Base-by-base conservation (phyloP, 2,113 vertebrate genomes). In the Archilochus colubris region DNA sequence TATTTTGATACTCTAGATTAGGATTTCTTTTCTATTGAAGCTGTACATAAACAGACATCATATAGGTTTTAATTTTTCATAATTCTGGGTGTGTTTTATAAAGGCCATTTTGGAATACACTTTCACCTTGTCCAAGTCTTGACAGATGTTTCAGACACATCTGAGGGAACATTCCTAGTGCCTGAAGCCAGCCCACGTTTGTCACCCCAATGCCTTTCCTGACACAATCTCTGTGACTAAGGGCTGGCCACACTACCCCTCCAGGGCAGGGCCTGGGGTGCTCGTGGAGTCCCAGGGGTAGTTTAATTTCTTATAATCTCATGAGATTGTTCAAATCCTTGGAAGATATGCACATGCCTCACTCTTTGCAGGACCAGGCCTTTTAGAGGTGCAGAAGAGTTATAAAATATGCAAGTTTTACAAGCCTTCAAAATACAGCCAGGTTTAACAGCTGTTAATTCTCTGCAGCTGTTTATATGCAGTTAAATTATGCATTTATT, bases 1-100 rank as follows among this genome's bases (percentile, higher is more conserved):
- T 96, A 97, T 98, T 98, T 98, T 98, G 96, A 95, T 98, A 98
- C 94, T 96, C 86, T 97, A 97, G 95, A 38, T 91, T 97, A 98
- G 96, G 57, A 90, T 96, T 97, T 96, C 82, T 97, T 98, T 98
- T 97, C 90, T 97, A 97, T 82, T 86, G 90, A 96, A 89, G 74
- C 86, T 96, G 91, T 95, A 97, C 86, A 88, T 17, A 80, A 74
- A 72, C 85, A 93, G 91, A 77, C 69, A 88, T 73, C 88, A 50
- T 22, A 43, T 6, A 84, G 50, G 27, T 44, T 44, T 95, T 84
- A 31, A 63, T 61, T 83, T 80, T 82, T 93, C 36, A 3, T 82
- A 58, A 74, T 80, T 88, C 58, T 64, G 48, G 64, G 58, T 79
- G 36, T 44, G 36, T 44, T 91, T 93, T 75, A 8, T 25, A 59